A percentile compares a stretch with the other conserved stretches of the same genome.
These are phyloP conservation scores for Manis crassicaudata DNA, from an alignment of 2,797 vertebrate genomes.

Conservation along the genomic window DNA sequence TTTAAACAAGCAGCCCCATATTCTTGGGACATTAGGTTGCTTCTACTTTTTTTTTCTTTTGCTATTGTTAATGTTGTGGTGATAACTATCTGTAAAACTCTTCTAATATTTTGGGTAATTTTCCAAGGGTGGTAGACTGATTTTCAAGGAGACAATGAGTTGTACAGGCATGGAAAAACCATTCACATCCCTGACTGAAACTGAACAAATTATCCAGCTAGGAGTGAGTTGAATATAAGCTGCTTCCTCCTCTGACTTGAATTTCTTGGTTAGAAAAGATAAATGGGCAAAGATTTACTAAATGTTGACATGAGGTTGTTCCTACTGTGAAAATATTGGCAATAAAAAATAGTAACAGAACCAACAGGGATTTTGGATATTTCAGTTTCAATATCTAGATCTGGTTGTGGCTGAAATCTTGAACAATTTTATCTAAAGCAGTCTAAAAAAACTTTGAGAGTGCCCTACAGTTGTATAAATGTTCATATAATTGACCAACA, in stretches of 20 bases:
- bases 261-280: neutral
- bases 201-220: neutral
- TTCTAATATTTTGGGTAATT: neutral
- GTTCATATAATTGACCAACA: constrained; percentile 30
- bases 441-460: neutral
- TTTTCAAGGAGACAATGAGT: constrained; percentile 37
- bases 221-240: neutral
- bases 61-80: neutral
- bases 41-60: neutral
- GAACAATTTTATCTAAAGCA: constrained; percentile 4
- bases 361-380: constrained; percentile 25
- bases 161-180: neutral
- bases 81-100: constrained; percentile 9
- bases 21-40: neutral
- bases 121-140: constrained; percentile 21
- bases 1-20: neutral
- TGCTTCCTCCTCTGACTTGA: neutral
- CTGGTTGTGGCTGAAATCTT: constrained; percentile 22
- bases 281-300: constrained; percentile 44
- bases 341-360: constrained; percentile 30
- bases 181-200: neutral
- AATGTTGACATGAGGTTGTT: neutral
- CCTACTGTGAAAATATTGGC: neutral
- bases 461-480: neutral
- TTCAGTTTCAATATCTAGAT: constrained; percentile 32